Conservation (phyloP, 2,797 vertebrate genomes). For the Gymnodraco acuticeps region DNA sequence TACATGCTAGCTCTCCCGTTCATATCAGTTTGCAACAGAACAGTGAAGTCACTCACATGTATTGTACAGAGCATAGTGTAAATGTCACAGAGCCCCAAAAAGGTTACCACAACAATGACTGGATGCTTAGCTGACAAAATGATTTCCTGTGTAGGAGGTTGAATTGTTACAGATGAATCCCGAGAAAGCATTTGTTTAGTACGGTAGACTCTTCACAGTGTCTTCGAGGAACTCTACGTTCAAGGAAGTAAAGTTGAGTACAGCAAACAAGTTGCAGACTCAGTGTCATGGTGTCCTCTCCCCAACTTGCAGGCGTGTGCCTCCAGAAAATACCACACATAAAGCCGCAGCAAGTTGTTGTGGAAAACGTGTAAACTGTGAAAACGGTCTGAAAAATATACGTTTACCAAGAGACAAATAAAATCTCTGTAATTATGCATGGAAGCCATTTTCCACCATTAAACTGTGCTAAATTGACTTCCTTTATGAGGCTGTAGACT, state of each 20-base stretch:
- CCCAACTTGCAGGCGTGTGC: neutral
- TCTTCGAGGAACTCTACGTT: neutral
- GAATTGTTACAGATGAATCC: neutral
- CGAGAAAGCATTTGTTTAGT: neutral
- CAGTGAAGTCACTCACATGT: neutral
- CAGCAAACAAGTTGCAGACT: constrained; percentile 8
- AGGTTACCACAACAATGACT: neutral
- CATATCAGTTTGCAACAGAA: constrained; percentile 4
- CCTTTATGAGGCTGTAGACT: constrained; percentile 23
- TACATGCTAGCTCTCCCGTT: constrained; percentile 11
- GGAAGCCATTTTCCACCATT: constrained; percentile 46
- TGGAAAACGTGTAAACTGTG: constrained; percentile 33
- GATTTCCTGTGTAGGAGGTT: neutral
- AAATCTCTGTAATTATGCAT: constrained; percentile 29
- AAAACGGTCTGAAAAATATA: constrained; percentile 27
- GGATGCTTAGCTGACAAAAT: neutral
- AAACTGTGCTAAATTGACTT: constrained; percentile 29
- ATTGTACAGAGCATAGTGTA: neutral
- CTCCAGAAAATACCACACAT: constrained; percentile 11
- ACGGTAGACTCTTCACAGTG: neutral
- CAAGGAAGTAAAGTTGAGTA: neutral
- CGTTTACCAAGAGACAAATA: constrained; percentile 38
- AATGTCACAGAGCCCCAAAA: neutral
- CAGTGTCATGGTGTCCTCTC: neutral
- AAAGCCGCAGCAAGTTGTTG: constrained; percentile 28